phyloP scores from a whole-genome alignment of 2,888 invertebrate genomes.

The Drosophila peninsularis region DNA sequence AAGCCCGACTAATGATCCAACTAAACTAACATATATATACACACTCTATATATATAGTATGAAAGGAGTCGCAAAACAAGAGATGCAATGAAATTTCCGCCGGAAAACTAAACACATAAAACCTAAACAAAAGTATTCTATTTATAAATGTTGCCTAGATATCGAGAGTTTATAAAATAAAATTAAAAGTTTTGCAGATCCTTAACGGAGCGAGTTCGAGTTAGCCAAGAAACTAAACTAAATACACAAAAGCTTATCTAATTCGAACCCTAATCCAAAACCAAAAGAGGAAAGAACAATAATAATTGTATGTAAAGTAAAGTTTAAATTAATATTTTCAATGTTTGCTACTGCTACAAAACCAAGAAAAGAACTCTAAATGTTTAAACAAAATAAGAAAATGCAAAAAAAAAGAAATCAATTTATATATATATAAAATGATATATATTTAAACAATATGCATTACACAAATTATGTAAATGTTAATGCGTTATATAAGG shows the following conservation, averaged over 20 bases:
- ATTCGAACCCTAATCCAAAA: constrained; percentile 43
- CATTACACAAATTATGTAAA: constrained; percentile 66
- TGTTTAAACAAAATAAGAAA: constrained; percentile 42
- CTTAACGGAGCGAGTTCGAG: constrained; percentile 12
- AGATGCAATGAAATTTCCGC: constrained; percentile 38
- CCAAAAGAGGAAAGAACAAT: constrained; percentile 43
- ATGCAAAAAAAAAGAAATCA: constrained; percentile 25
- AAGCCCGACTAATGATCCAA: constrained; percentile 15
- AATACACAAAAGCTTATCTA: constrained; percentile 23
- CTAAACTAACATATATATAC: constrained; percentile 32
- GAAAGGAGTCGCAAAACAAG: constrained; percentile 17
- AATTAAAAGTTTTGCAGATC: constrained; percentile 17
- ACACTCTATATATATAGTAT: constrained; percentile 20
- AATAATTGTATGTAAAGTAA: constrained; percentile 59
- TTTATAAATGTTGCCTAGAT: constrained; percentile 69
- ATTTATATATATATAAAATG: constrained; percentile 21
- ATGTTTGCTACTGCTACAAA: constrained; percentile 56
- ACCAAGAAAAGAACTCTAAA: constrained; percentile 33
- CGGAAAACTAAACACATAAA: constrained; percentile 30
- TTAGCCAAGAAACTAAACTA: constrained; percentile 6
- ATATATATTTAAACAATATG: constrained; percentile 71
- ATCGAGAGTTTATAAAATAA: constrained; percentile 45
- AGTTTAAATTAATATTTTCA: constrained; percentile 60
- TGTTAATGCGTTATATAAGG: constrained; percentile 78
- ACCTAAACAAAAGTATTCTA: constrained; percentile 68